Evolutionary conservation across 2,113 vertebrate species (phyloP).

Genomic region (Cololabis saira): DNA sequence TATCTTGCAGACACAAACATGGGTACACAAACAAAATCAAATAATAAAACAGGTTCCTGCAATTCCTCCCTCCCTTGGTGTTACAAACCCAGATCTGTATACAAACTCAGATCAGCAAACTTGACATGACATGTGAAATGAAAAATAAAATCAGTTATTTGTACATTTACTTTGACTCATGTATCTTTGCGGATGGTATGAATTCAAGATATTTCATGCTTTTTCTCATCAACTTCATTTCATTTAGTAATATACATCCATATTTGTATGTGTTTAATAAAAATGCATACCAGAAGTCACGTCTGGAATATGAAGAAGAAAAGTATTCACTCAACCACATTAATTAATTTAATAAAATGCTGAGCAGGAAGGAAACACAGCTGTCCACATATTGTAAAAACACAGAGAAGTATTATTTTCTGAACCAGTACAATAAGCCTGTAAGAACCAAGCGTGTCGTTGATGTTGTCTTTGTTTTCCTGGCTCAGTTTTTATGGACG

Average conservation of each 20-base stretch:
- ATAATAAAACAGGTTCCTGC: too few relatives aligned
- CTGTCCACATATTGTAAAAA: slow-evolving; percentile 44
- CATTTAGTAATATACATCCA: not conserved
- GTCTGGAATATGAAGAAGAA: slow-evolving; percentile 33
- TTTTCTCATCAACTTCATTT: not conserved
- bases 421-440: slow-evolving; percentile 18
- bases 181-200: too few relatives aligned
- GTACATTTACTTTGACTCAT: too few relatives aligned
- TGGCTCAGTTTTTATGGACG: slow-evolving; percentile 33
- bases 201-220: too few relatives aligned
- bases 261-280: slow-evolving; percentile 19
- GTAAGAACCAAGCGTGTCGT: slow-evolving; percentile 29
- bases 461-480: slow-evolving; percentile 36
- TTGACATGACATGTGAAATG: too few relatives aligned
- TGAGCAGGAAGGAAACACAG: slow-evolving; percentile 39
- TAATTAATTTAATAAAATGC: slow-evolving; percentile 19
- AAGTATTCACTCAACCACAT: slow-evolving; percentile 32
- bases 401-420: slow-evolving; percentile 27
- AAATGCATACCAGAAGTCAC: slow-evolving; percentile 18
- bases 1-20: too few relatives aligned
- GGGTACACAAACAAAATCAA: too few relatives aligned
- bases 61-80: too few relatives aligned
- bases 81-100: too few relatives aligned
- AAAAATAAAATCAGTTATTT: too few relatives aligned
- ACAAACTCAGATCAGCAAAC: too few relatives aligned